Evolutionary conservation across 2,888 invertebrate genomes (phyloP), one percentile per base, ranked within the genome.

Genomic region (Margaritifera margaritifera): DNA sequence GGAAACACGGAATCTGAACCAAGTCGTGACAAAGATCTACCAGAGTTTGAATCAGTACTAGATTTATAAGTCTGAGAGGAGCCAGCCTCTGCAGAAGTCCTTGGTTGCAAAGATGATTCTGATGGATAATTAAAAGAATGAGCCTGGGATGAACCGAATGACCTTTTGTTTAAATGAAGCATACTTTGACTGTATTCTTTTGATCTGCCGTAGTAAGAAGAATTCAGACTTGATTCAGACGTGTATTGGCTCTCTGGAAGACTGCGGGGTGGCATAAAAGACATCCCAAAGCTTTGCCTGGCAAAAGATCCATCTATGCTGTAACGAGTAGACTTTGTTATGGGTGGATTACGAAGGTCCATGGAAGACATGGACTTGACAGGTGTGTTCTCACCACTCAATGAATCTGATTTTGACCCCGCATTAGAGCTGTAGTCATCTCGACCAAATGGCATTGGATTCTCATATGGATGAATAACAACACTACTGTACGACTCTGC

Each of bases 401-500:
- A 73, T 27, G 73, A 56, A 59, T 79, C 80, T 5, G 71, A 77
- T 27, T 71, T 62, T 4, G 83, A 79, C 57, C 73, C 79, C 42
- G 79, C 80, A 22, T 75, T 76, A 8, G 83, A 83, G 31, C 83
- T 82, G 31, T 78, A 74, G 51, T 85, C 82, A 71, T 84, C 85
- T 25, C 79, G 63, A 54, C 84, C 84, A 69, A 86, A 84, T 2
- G 79, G 83, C 20, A 79, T 78, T 4, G 80, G 73, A 51, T 75
- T 77, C 62, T 80, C 83, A 31, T 80, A 73, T 18, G 84, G 80
- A 72, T 86, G 85, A 54, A 86, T 86, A 15, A 86, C 77, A 50
- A 86, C 82, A 76, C 86, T 86, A 59, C 71, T 83, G 71, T 82
- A 86, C 0, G 86, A 86, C 64, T 83, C 84, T 2, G 86, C 84